A percentile compares a stretch with the other conserved stretches of the same genome.
These are phyloP conservation scores for Dinocampus coccinellae DNA, from an alignment of 2,888 invertebrate genomes.

Conservation along the genomic window DNA sequence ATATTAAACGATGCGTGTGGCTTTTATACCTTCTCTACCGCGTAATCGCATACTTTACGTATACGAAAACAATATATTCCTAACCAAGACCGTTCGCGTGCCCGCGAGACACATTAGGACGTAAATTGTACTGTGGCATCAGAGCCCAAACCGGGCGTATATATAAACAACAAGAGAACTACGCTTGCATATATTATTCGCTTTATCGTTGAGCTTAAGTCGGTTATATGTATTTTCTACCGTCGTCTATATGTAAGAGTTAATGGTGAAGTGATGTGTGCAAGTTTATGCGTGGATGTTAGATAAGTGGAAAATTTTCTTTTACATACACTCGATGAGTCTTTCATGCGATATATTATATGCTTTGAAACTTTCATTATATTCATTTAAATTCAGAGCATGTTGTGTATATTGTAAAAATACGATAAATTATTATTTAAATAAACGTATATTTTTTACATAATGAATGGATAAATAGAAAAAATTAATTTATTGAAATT, in stretches of 20 bases:
- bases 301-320: background rate
- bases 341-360: background rate
- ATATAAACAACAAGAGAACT: background rate
- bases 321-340: background rate
- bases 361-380: background rate
- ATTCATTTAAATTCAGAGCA: background rate
- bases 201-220: background rate
- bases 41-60: slow-evolving; percentile 11
- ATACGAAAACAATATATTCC: background rate
- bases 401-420: background rate
- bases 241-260: background rate
- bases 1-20: slow-evolving; percentile 27
- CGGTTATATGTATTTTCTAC: background rate
- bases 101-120: slow-evolving; percentile 5
- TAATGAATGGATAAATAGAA: too few relatives aligned
- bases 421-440: too few relatives aligned
- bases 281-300: background rate
- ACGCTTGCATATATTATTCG: background rate
- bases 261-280: background rate
- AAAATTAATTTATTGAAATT: too few relatives aligned
- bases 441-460: too few relatives aligned
- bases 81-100: background rate
- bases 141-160: background rate
- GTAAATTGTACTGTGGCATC: slow-evolving; percentile 21
- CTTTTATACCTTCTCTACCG: slow-evolving; percentile 1